Percentiles rank a stretch among this genome's conserved stretches.
These are phyloP conservation scores for Megalurothrips usitatus DNA, from an alignment of 2,888 invertebrate genomes.

Conservation along the genomic window DNA sequence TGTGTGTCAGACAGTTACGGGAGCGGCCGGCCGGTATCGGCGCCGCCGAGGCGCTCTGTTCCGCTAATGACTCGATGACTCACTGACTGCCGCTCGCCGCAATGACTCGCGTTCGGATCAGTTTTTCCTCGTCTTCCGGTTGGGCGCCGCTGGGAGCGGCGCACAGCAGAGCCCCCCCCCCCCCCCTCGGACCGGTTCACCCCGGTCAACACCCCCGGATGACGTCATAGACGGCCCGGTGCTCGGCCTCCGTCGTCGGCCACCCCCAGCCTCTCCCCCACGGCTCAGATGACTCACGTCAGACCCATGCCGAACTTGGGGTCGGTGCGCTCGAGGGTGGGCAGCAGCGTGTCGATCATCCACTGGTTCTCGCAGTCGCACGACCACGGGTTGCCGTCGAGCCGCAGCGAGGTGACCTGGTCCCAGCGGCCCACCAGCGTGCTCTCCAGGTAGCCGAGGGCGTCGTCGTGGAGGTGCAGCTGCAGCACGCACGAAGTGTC, in stretches of 20 bases:
- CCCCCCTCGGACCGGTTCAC: too few relatives aligned
- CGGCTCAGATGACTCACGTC: too few relatives aligned
- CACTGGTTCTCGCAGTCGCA: conserved; percentile 78
- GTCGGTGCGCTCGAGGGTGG: conserved; percentile 50
- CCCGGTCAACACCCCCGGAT: too few relatives aligned
- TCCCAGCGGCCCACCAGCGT: conserved; percentile 66
- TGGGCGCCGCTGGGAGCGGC: too few relatives aligned
- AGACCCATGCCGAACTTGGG: conserved; percentile 42
- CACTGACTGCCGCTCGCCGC: too few relatives aligned
- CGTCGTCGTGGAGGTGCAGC: conserved; percentile 70
- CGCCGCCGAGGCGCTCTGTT: not conserved
- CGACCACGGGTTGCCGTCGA: conserved; percentile 68
- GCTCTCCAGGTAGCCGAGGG: conserved; percentile 61
- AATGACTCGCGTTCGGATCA: not conserved
- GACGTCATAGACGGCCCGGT: too few relatives aligned
- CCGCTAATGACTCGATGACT: not conserved
- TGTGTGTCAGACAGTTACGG: too few relatives aligned
- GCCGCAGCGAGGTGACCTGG: conserved; percentile 58
- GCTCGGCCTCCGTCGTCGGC: too few relatives aligned
- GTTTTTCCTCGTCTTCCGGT: not conserved
- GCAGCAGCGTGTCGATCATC: conserved; percentile 63
- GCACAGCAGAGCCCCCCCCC: too few relatives aligned
- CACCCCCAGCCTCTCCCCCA: conserved; percentile 11
- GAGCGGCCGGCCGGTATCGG: too few relatives aligned
- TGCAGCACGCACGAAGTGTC: conserved; percentile 43